These are phyloP conservation scores for Torymus tubicola DNA, from an alignment of 2,888 invertebrate species.

Conservation along the genomic window DNA sequence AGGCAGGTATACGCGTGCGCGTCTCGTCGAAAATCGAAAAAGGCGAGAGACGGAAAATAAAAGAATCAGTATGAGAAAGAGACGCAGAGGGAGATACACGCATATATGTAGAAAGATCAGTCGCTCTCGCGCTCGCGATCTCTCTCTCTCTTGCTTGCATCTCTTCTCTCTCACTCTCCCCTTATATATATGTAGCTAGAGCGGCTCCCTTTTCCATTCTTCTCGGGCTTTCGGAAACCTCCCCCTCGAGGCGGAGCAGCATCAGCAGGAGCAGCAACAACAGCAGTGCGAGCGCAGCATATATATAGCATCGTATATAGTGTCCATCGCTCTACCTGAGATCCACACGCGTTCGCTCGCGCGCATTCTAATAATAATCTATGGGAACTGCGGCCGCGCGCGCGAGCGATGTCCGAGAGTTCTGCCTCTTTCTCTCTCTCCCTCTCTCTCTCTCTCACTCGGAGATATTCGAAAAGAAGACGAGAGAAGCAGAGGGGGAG, in stretches of 20 bases:
- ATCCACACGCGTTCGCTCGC: slow-evolving; percentile 51
- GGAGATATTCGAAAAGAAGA: slow-evolving; percentile 6
- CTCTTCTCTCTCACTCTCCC: slow-evolving; percentile 32
- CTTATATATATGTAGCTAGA: neutral
- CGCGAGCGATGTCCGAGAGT: slow-evolving; percentile 57
- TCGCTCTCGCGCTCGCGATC: slow-evolving; percentile 57
- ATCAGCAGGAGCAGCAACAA: slow-evolving; percentile 18
- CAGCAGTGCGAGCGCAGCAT: neutral
- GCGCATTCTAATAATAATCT: slow-evolving; percentile 76
- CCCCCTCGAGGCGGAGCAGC: slow-evolving; percentile 33
- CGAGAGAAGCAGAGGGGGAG: slow-evolving; percentile 15
- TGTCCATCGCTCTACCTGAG: slow-evolving; percentile 67
- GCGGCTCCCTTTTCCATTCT: slow-evolving; percentile 53
- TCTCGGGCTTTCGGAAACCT: slow-evolving; percentile 30
- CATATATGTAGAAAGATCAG: slow-evolving; percentile 52
- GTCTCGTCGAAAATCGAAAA: slow-evolving; percentile 56
- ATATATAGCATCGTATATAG: too few species aligned
- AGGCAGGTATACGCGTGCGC: slow-evolving; percentile 29
- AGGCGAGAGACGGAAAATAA: slow-evolving; percentile 41
- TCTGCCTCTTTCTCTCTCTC: slow-evolving; percentile 12
- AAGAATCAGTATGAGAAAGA: slow-evolving; percentile 1
- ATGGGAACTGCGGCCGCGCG: slow-evolving; percentile 69
- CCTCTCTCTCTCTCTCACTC: neutral
- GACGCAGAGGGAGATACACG: neutral
- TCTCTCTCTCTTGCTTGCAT: slow-evolving; percentile 12